Base-by-base conservation (phyloP, 2,113 vertebrate species). In the Paradoxurus hermaphroditus region DNA sequence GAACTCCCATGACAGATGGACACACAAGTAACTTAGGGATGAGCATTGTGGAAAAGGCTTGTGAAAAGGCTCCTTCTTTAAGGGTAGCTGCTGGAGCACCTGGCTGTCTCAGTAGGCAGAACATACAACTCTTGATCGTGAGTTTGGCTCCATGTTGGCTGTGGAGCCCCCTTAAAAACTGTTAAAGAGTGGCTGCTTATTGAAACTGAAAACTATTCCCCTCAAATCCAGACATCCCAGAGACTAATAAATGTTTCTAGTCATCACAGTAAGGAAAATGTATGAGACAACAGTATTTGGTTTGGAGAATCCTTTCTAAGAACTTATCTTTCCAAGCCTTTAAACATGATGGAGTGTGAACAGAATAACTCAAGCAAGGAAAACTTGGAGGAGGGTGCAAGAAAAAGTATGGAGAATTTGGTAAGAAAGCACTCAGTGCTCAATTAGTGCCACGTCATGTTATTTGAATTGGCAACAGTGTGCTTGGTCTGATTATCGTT, bases 151-250 rank as follows among this genome's bases (percentile, higher is more conserved):
- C 27, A 46, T 7, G 15, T 46, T 77, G 27, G 41, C 14, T 46
- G 73, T 31, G 73, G 27, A 46, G 73, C 4, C 41, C 44, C 29
- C 27, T 77, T 77, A 31, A 31, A 77, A 31, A 73, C 23, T 39
- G 25, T 68, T 44, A 75, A 75, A 77, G 41, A 9, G 21, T 81
- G 49, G 34, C 67, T 79, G 18, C 1, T 95, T 84, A 41, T 18
- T 83, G 16, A 96, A 96, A 94, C 34, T 56, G 44, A 92, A 91
- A 92, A 53, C 2, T 29, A 29, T 96, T 89, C 5, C 62, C 25
- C 21, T 93, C 65, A 85, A 78, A 86, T 72, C 46, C 7, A 93
- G 27, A 65, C 27, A 94, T 56, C 2, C 11, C 56, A 41, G 51
- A 93, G 59, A 73, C 10, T 68, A 51, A 73, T 49, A 49, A 53